Base-by-base conservation (phyloP, 2,888 invertebrate species). In the Encarsia formosa region DNA sequence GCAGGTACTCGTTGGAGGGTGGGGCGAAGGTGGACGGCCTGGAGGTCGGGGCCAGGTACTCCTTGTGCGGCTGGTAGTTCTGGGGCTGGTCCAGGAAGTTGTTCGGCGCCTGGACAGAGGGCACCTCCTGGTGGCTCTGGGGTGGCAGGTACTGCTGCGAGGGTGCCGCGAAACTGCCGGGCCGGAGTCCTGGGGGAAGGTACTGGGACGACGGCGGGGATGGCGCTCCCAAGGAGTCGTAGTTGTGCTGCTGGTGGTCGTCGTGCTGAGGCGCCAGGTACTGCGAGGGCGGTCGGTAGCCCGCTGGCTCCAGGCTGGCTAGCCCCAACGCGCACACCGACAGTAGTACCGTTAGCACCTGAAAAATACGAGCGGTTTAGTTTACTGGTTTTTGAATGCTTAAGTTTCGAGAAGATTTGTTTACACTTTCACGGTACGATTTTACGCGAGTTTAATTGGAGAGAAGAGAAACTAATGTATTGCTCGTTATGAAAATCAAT, bases 31-130 rank as follows among this genome's bases (percentile, higher is more conserved):
- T 13, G 5, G 16, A 11, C 40, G 6, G 16, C 6, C 3, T 24
- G 16, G 18, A 11, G 4, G 16, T 4, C 3, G 52, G 38, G 4
- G 47, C 31, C 22, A 44, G 8, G 22, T 52, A 52, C 2, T 34
- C 40, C 24, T 11, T 37, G 13, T 40, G n/a, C n/a, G 53, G 49
- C 19, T 41, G 46, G 54, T 19, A 37, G 43, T 23, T 11, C 41
- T 23, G 45, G 43, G 26, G 56, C 32, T 55, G 51, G 5, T 54
- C 43, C 2, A 79, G 77, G 2, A 78, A 61, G 62, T 79, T 79
- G 41, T 76, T 74, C 64, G 73, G 59, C 66, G 74, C 63, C 18
- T 64, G 67, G 22, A 59, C 50, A n/a, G n/a, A n/a, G 19, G 59
- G 46, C n/a, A 55, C 59, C 18, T 56, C 57, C 44, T 54, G 50